Evolutionary conservation across 2,797 vertebrate genomes (phyloP).

Genomic region (Phoxinus dragarum): DNA sequence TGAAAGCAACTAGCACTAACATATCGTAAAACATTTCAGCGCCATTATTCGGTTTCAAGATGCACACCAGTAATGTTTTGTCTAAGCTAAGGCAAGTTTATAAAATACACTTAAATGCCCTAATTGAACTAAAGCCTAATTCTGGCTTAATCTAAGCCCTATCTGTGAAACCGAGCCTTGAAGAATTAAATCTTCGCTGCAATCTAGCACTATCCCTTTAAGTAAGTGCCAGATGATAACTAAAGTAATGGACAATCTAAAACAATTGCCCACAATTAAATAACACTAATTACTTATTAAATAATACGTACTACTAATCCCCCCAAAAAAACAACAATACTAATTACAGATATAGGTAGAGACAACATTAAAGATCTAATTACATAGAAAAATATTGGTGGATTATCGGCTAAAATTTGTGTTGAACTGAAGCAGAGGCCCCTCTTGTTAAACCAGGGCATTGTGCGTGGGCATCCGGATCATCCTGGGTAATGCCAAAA

Average conservation of each 20-base stretch:
- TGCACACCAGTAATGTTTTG: too few relatives aligned
- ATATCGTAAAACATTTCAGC: too few relatives aligned
- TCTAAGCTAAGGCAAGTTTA: too few relatives aligned
- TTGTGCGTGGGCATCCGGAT: constrained; percentile 53
- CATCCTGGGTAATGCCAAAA: constrained; percentile 68
- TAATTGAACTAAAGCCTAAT: too few relatives aligned
- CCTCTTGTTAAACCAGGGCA: constrained; percentile 7
- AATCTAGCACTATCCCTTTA: background rate
- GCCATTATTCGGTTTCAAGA: too few relatives aligned
- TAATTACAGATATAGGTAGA: background rate
- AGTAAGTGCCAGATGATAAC: background rate
- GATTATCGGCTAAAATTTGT: background rate
- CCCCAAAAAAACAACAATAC: background rate
- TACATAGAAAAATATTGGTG: background rate
- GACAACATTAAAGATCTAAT: background rate
- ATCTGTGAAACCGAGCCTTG: too few relatives aligned
- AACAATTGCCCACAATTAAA: background rate
- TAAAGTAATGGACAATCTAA: background rate
- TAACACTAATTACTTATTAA: background rate
- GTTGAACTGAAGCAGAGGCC: constrained; percentile 5
- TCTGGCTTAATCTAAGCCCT: too few relatives aligned
- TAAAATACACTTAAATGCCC: too few relatives aligned
- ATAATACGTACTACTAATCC: background rate
- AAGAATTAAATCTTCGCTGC: background rate
- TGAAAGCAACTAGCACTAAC: too few relatives aligned